A percentile compares a stretch with the other conserved stretches of the same genome.
phyloP scores from a whole-genome alignment of 2,797 vertebrate genomes.

The Rhynchonycteris naso region DNA sequence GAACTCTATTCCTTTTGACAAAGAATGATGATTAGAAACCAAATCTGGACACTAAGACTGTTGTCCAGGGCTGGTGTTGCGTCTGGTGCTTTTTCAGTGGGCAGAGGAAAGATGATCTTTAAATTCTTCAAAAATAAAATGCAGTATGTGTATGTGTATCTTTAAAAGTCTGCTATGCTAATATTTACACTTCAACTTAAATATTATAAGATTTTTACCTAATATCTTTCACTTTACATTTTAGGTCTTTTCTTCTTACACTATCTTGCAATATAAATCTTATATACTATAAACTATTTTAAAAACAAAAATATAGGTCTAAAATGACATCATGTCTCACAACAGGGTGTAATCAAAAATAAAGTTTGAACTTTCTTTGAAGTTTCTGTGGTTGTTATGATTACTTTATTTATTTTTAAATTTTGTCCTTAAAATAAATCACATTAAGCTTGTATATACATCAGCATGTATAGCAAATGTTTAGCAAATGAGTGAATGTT shows the following conservation, averaged over 20 bases:
- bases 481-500: background rate
- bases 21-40: slow-evolving; percentile 44
- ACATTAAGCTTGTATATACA: background rate
- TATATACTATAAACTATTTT: background rate
- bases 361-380: background rate
- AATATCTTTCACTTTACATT: background rate
- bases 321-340: slow-evolving; percentile 33
- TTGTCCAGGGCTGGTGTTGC: background rate
- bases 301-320: background rate
- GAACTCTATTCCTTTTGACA: background rate
- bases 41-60: background rate
- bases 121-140: slow-evolving; percentile 22
- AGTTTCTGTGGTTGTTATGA: background rate
- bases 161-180: background rate
- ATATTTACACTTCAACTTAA: slow-evolving; percentile 36
- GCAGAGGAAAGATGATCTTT: background rate
- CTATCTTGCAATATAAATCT: background rate
- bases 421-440: background rate
- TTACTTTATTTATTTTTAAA: background rate
- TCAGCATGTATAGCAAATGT: background rate
- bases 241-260: background rate
- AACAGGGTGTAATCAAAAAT: background rate
- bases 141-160: background rate
- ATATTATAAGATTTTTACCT: background rate
- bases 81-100: background rate